phyloP scores from a whole-genome alignment of 2,888 invertebrate species.

The Pandemis cinnamomeana region DNA sequence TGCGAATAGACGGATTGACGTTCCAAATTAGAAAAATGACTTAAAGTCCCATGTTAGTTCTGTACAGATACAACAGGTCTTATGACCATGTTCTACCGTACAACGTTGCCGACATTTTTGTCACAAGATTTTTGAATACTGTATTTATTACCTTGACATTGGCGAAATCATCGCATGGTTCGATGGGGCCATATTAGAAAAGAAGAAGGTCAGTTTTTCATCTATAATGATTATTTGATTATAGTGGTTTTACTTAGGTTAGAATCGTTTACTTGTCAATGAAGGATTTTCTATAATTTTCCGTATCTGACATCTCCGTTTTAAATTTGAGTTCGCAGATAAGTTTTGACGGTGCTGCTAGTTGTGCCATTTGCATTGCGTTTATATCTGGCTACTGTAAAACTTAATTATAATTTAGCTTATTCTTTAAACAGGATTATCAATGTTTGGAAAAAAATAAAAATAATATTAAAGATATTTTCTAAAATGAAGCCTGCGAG shows the following conservation, averaged over 20 bases:
- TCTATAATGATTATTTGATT: too few relatives aligned
- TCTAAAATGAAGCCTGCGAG: not conserved
- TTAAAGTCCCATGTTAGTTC: too few relatives aligned
- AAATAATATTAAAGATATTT: not conserved
- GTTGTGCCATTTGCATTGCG: not conserved
- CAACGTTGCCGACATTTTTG: too few relatives aligned
- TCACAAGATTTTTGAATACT: too few relatives aligned
- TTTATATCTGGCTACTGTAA: not conserved
- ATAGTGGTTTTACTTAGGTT: not conserved
- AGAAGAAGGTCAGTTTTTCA: too few relatives aligned
- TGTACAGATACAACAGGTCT: too few relatives aligned
- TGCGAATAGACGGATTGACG: too few relatives aligned
- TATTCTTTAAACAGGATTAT: not conserved
- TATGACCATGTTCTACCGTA: too few relatives aligned
- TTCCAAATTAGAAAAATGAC: too few relatives aligned
- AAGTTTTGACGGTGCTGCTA: not conserved
- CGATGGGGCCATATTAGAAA: too few relatives aligned
- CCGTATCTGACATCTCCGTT: not conserved
- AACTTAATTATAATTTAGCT: not conserved
- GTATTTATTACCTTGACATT: too few relatives aligned
- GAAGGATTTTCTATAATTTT: not conserved
- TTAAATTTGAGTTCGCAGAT: not conserved
- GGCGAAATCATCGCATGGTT: too few relatives aligned
- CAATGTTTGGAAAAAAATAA: not conserved
- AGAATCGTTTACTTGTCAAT: not conserved